phyloP scores from a whole-genome alignment of 2,113 vertebrate genomes.

The Bettongia penicillata region DNA sequence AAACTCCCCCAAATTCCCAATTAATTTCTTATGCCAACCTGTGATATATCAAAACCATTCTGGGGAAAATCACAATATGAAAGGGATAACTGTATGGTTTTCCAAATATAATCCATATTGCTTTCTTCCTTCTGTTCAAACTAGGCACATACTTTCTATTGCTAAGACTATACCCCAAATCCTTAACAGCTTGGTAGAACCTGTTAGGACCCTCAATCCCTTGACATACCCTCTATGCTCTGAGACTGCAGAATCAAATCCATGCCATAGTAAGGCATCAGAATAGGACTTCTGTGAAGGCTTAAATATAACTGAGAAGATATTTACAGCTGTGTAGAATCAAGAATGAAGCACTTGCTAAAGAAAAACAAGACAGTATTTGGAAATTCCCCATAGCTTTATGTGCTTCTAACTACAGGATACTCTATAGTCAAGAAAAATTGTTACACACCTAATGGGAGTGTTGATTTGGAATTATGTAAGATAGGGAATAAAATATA shows the following conservation, averaged over 20 bases:
- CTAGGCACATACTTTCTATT: not conserved
- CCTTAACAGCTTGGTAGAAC: not conserved
- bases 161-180: not conserved
- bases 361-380: not conserved
- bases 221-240: not conserved
- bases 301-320: not conserved
- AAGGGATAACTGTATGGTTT: not conserved
- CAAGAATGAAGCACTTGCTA: not conserved
- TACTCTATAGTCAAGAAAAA: not conserved
- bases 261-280: not conserved
- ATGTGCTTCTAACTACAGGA: not conserved
- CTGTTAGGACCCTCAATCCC: not conserved
- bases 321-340: not conserved
- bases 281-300: not conserved
- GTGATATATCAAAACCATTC: too few species aligned
- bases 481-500: not conserved
- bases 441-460: not conserved
- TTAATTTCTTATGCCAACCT: too few species aligned
- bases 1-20: too few species aligned
- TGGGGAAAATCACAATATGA: too few species aligned
- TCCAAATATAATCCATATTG: not conserved
- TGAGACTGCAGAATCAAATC: not conserved
- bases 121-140: not conserved
- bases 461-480: not conserved
- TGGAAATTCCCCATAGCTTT: not conserved